phyloP scores from a whole-genome alignment of 2,888 invertebrate genomes.

The Caenorhabditis doughertyi region DNA sequence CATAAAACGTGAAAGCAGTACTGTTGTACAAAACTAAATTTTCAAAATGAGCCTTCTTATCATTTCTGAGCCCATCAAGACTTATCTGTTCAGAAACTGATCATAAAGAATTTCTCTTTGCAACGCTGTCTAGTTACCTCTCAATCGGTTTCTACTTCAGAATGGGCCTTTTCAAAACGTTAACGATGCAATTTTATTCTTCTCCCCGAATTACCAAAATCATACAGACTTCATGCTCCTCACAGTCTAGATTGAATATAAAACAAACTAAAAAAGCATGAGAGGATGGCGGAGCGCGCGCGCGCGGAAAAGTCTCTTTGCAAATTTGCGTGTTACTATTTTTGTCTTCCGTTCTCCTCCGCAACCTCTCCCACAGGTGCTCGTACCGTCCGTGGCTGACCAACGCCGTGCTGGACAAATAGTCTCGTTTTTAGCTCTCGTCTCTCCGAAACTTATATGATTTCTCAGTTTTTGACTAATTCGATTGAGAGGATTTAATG shows the following conservation, averaged over 20 bases:
- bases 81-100: too few relatives aligned
- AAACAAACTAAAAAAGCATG: constrained; percentile 12
- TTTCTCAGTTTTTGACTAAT: constrained; percentile 34
- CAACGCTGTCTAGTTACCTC: too few relatives aligned
- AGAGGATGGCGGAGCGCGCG: constrained; percentile 22
- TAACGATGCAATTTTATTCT: too few relatives aligned
- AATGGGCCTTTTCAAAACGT: too few relatives aligned
- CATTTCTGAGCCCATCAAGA: too few relatives aligned
- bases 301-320: constrained; percentile 55
- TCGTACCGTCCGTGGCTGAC: constrained; percentile 60
- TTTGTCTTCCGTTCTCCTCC: constrained; percentile 32
- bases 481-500: too few relatives aligned
- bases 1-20: too few relatives aligned
- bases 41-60: too few relatives aligned
- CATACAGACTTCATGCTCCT: neutral
- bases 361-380: constrained; percentile 8
- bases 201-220: too few relatives aligned
- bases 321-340: constrained; percentile 62
- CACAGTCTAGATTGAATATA: neutral
- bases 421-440: constrained; percentile 39
- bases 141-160: too few relatives aligned
- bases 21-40: too few relatives aligned
- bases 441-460: constrained; percentile 26
- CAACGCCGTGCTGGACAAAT: constrained; percentile 49
- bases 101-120: too few relatives aligned